A percentile compares a stretch with the other conserved stretches of the same genome.
Conservation (phyloP, 2,113 vertebrate species). For the Peromyscus californicus region DNA sequence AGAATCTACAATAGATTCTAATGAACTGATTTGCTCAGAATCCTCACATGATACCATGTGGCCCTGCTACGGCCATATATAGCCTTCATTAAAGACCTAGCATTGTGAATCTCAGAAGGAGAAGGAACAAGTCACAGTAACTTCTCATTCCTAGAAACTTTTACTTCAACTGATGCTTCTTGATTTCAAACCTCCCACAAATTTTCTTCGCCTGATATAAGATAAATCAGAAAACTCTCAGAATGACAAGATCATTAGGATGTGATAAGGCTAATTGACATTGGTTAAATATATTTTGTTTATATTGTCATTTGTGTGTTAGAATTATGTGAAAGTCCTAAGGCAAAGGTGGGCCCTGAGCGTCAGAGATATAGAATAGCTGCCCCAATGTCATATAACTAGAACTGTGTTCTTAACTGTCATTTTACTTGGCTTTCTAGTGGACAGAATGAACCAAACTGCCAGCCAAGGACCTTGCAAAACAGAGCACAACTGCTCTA, state of each 20-base stretch:
- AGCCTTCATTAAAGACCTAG: slow-evolving; percentile 3
- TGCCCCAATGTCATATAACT: not conserved
- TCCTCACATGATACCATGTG: not conserved
- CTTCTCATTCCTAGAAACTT: slow-evolving; percentile 28
- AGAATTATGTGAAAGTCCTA: not conserved
- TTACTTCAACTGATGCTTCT: not conserved
- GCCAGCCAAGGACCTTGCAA: not conserved
- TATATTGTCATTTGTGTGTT: not conserved
- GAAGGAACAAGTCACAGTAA: not conserved
- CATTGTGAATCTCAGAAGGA: not conserved
- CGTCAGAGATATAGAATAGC: not conserved
- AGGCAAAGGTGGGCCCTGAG: not conserved
- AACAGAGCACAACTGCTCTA: not conserved
- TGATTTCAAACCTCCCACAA: slow-evolving; percentile 23
- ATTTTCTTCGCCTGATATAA: not conserved
- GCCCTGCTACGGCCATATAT: not conserved
- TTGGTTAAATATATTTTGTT: not conserved
- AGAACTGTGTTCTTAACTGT: not conserved
- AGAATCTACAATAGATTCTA: not conserved
- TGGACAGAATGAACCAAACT: not conserved
- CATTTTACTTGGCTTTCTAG: not conserved
- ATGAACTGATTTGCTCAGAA: not conserved
- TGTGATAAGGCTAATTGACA: not conserved
- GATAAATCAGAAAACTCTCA: not conserved
- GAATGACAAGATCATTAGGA: not conserved